These are phyloP conservation scores for Zaprionus nigranus DNA, from an alignment of 1,140 invertebrate species.

Conservation along the genomic window DNA sequence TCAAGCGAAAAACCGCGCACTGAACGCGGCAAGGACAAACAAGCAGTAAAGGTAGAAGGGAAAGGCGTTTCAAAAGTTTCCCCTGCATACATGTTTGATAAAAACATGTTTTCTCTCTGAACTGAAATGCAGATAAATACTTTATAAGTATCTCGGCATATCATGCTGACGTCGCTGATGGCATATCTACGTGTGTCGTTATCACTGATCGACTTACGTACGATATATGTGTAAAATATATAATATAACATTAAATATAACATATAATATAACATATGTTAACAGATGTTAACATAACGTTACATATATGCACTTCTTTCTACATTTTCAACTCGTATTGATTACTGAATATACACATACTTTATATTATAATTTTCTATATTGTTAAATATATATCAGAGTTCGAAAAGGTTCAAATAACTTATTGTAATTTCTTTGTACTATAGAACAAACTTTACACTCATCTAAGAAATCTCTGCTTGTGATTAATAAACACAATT, in stretches of 20 bases:
- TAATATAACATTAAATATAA: background rate
- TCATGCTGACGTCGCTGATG: background rate
- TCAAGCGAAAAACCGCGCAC: slow-evolving; percentile 54
- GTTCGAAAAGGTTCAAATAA: too few species aligned
- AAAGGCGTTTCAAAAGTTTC: slow-evolving; percentile 12
- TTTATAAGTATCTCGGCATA: background rate
- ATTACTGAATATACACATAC: too few species aligned
- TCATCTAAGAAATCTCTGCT: too few species aligned
- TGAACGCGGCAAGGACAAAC: background rate
- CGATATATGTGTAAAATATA: background rate
- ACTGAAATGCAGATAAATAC: background rate
- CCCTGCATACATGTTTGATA: slow-evolving; percentile 31
- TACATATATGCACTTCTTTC: too few species aligned
- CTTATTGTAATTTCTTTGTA: too few species aligned
- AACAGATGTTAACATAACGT: too few species aligned
- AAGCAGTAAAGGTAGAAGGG: background rate
- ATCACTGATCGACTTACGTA: background rate
- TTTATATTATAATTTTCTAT: too few species aligned
- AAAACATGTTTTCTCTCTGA: slow-evolving; percentile 1
- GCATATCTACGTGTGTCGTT: background rate
- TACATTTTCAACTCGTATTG: too few species aligned
- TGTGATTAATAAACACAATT: too few species aligned
- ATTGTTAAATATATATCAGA: too few species aligned
- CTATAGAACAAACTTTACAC: too few species aligned
- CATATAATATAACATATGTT: background rate